Evolutionary conservation across 2,113 vertebrate genomes (phyloP).

Genomic region (Balaenoptera acutorostrata): DNA sequence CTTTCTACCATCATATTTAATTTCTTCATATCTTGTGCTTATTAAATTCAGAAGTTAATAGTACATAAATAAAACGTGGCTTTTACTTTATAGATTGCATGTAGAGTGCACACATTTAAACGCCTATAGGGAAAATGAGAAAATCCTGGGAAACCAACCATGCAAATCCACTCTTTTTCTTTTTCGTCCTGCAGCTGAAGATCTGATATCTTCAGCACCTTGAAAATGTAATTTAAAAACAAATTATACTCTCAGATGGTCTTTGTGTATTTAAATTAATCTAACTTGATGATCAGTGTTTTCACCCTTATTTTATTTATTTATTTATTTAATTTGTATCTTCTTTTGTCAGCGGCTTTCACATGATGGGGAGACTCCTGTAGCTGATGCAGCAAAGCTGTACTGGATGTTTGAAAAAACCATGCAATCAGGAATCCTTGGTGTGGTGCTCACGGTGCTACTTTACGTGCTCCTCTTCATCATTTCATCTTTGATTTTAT

Average conservation of each 20-base stretch:
- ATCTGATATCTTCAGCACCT: not conserved
- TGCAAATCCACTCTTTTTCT: not conserved
- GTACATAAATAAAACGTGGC: slow-evolving; percentile 33
- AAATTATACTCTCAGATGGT: not conserved
- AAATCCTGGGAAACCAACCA: not conserved
- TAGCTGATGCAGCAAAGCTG: slow-evolving; percentile 92
- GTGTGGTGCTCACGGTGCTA: slow-evolving; percentile 86
- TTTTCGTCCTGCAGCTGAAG: not conserved
- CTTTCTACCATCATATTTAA: slow-evolving; percentile 24
- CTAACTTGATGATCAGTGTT: not conserved
- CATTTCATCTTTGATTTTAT: slow-evolving; percentile 85
- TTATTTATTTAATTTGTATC: not conserved
- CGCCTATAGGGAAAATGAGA: not conserved
- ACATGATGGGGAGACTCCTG: slow-evolving; percentile 82
- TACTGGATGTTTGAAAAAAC: slow-evolving; percentile 90
- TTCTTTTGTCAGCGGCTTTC: slow-evolving; percentile 80
- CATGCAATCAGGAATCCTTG: slow-evolving; percentile 84
- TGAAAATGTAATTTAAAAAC: slow-evolving; percentile 15
- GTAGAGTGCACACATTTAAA: not conserved
- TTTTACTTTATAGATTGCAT: slow-evolving; percentile 47
- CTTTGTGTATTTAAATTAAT: not conserved
- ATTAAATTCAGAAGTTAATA: slow-evolving; percentile 6
- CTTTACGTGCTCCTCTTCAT: slow-evolving; percentile 86
- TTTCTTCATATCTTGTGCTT: slow-evolving; percentile 36
- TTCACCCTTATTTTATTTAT: not conserved